phyloP scores from a whole-genome alignment of 2,888 invertebrate species.

The Phrixothrix hirtus region DNA sequence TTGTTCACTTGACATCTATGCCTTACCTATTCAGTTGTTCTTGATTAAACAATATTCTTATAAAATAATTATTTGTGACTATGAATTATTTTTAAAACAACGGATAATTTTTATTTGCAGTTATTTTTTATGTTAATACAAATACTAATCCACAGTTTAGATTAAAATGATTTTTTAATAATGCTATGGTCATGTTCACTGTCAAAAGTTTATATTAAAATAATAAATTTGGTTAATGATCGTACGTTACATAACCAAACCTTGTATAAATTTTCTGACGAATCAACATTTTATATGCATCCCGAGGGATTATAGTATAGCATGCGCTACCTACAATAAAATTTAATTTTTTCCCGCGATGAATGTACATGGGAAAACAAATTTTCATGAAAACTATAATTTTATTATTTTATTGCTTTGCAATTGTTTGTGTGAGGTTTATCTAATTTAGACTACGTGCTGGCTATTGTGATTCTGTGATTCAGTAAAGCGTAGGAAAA shows the following conservation, averaged over 20 bases:
- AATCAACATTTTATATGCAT: conserved; percentile 12
- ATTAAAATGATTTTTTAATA: neutral
- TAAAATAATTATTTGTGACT: no score
- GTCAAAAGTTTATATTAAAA: neutral
- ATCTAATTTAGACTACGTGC: conserved; percentile 17
- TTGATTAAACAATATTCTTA: no score
- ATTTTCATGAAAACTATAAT: conserved; percentile 17
- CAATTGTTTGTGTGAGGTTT: conserved; percentile 10
- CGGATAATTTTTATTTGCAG: no score
- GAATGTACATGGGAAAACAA: conserved; percentile 12
- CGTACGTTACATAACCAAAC: neutral
- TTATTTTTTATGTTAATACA: no score
- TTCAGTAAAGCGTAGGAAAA: conserved; percentile 11
- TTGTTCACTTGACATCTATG: no score
- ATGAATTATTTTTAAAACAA: no score
- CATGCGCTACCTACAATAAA: conserved; percentile 14
- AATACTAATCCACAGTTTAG: neutral
- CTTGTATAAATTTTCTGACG: conserved; percentile 3
- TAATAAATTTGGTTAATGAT: neutral
- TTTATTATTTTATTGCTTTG: conserved; percentile 16
- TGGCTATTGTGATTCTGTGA: conserved; percentile 3
- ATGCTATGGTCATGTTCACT: neutral
- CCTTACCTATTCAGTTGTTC: no score
- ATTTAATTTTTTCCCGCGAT: conserved; percentile 22
- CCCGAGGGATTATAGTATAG: conserved; percentile 12